Evolutionary conservation across 2,113 vertebrate genomes (phyloP).

Genomic region (Rhegmatorhina hoffmannsi): DNA sequence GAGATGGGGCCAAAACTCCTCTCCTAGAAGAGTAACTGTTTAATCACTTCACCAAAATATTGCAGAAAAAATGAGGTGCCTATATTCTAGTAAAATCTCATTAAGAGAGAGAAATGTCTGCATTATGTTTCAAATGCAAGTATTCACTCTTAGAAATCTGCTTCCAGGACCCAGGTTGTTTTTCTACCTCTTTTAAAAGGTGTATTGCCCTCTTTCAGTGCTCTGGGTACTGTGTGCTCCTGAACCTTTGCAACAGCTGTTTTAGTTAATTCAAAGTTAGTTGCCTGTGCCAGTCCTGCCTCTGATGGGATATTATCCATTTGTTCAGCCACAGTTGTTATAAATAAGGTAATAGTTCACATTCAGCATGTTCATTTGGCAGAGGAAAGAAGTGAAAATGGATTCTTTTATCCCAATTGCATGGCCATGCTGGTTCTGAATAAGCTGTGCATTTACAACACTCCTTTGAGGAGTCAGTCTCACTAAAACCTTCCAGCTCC

Average conservation of each 20-base stretch:
- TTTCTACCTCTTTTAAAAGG: not conserved
- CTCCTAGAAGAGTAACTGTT: not conserved
- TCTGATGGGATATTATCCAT: not conserved
- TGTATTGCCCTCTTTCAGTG: not conserved
- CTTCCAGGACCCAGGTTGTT: not conserved
- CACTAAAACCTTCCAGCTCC: not conserved
- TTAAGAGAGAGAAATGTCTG: not conserved
- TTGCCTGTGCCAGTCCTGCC: rapidly evolving
- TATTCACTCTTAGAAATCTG: not conserved
- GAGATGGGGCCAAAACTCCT: not conserved
- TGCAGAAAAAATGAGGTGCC: not conserved
- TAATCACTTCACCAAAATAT: not conserved
- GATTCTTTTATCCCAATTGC: not conserved
- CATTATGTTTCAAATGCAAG: not conserved
- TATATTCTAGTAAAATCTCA: not conserved
- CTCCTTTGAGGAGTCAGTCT: not conserved
- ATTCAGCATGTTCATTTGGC: not conserved
- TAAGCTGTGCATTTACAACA: not conserved
- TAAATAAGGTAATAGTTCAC: not conserved
- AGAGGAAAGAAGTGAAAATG: not conserved
- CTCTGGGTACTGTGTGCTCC: not conserved
- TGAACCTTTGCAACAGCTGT: not conserved
- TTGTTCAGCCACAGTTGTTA: not conserved
- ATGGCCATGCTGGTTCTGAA: not conserved
- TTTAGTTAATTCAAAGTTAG: not conserved